phyloP scores from a whole-genome alignment of 2,797 vertebrate genomes.

The Ptychobarbus kaznakovi region DNA sequence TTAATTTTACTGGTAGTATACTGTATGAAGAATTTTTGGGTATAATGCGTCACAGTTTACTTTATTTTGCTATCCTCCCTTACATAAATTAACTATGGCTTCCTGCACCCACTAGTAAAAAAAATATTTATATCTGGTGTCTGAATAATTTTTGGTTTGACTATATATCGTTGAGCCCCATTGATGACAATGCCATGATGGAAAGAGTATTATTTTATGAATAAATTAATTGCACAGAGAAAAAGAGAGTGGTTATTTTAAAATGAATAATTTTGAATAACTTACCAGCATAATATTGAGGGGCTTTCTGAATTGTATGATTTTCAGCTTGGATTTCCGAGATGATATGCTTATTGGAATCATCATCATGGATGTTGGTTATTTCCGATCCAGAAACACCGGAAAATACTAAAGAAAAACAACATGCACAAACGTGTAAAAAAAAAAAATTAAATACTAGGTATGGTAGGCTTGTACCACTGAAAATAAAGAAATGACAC shows the following conservation, averaged over 20 bases:
- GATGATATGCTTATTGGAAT: not conserved
- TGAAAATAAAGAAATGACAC: not conserved
- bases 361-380: not conserved
- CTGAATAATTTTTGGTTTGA: not conserved
- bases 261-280: not conserved
- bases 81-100: not conserved
- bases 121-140: not conserved
- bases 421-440: not conserved
- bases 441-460: not conserved
- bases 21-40: not conserved
- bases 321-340: constrained; percentile 10
- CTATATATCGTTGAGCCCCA: not conserved
- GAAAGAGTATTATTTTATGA: not conserved
- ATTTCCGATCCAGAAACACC: not conserved
- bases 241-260: not conserved
- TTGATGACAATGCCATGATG: not conserved
- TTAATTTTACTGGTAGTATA: not conserved
- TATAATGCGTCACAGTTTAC: not conserved
- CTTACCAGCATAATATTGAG: constrained; percentile 51
- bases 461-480: not conserved
- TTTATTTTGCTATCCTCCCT: not conserved
- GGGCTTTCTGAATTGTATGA: constrained; percentile 20
- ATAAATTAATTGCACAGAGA: not conserved
- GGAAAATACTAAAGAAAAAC: constrained; percentile 25
- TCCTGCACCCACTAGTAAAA: not conserved